Evolutionary conservation across 2,888 invertebrate species (phyloP).

Genomic region (Nezara viridula): DNA sequence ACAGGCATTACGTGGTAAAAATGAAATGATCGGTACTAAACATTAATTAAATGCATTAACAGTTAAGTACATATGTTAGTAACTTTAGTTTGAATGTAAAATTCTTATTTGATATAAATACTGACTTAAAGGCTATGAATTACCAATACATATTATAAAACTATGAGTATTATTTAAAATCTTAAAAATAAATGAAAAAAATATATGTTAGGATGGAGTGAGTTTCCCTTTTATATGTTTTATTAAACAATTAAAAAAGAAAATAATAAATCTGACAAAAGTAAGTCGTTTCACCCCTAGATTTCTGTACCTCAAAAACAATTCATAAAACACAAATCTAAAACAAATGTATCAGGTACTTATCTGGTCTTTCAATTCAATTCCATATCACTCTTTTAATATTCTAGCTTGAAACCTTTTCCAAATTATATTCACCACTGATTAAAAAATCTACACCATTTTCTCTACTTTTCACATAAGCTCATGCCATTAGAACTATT

Average conservation of each 20-base stretch:
- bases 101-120: slow-evolving; percentile 57
- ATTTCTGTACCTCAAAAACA: slow-evolving; percentile 51
- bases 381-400: slow-evolving; percentile 43
- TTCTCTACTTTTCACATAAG: background rate
- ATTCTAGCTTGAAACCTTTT: slow-evolving; percentile 42
- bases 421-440: slow-evolving; percentile 18
- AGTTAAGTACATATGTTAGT: slow-evolving; percentile 65
- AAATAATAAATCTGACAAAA: slow-evolving; percentile 42
- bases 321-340: slow-evolving; percentile 53
- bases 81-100: slow-evolving; percentile 63
- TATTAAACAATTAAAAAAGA: background rate
- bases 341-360: slow-evolving; percentile 60
- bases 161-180: slow-evolving; percentile 60
- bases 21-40: slow-evolving; percentile 35
- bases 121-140: slow-evolving; percentile 53
- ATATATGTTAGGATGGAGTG: slow-evolving; percentile 49
- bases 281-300: slow-evolving; percentile 21
- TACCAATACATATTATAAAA: slow-evolving; percentile 49
- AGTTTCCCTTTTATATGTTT: slow-evolving; percentile 11
- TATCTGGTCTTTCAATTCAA: slow-evolving; percentile 60
- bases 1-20: slow-evolving; percentile 15
- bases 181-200: slow-evolving; percentile 52
- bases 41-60: slow-evolving; percentile 63
- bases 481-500: slow-evolving; percentile 48
- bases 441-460: background rate